phyloP scores from a whole-genome alignment of 1,140 invertebrate species.

The Drosophila trapezifrons region DNA sequence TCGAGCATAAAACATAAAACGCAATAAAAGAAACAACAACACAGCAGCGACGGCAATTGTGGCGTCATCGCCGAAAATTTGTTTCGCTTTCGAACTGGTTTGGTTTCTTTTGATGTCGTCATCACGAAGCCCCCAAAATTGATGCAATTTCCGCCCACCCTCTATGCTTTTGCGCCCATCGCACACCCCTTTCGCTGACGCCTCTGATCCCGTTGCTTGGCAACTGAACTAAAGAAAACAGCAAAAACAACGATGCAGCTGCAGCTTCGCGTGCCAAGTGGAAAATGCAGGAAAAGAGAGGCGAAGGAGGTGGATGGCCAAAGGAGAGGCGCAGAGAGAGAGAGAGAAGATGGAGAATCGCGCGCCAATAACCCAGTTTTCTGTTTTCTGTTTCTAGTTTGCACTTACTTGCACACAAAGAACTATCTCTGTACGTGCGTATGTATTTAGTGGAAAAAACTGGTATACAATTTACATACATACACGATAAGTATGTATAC shows the following conservation, averaged over 20 bases:
- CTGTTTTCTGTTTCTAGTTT: slow-evolving; percentile 73
- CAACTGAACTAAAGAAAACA: slow-evolving; percentile 38
- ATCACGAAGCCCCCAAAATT: slow-evolving; percentile 62
- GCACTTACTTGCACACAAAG: slow-evolving; percentile 61
- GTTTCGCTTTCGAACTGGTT: slow-evolving; percentile 73
- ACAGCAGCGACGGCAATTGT: slow-evolving; percentile 51
- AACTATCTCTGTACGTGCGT: slow-evolving; percentile 14
- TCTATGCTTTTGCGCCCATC: slow-evolving; percentile 10
- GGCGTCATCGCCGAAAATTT: slow-evolving; percentile 79
- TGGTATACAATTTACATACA: slow-evolving; percentile 14
- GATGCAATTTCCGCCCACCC: slow-evolving; percentile 67
- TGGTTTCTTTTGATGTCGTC: slow-evolving; percentile 64
- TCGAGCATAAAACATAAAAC: slow-evolving; percentile 75
- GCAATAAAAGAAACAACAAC: slow-evolving; percentile 63
- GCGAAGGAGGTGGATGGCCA: neutral
- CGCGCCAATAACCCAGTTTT: slow-evolving; percentile 80
- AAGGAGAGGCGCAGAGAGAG: slow-evolving; percentile 1
- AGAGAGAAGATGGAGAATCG: slow-evolving; percentile 32
- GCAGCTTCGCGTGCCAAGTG: slow-evolving; percentile 63
- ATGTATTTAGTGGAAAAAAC: slow-evolving; percentile 29
- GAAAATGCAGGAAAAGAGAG: slow-evolving; percentile 41
- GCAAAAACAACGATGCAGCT: slow-evolving; percentile 45
- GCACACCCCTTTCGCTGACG: slow-evolving; percentile 7
- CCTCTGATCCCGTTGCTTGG: slow-evolving; percentile 46
- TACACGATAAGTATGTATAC: slow-evolving; percentile 12